A percentile compares a stretch with the other conserved stretches of the same genome.
These are phyloP conservation scores for Linyphia triangularis DNA, from an alignment of 2,888 invertebrate species.

Conservation along the genomic window DNA sequence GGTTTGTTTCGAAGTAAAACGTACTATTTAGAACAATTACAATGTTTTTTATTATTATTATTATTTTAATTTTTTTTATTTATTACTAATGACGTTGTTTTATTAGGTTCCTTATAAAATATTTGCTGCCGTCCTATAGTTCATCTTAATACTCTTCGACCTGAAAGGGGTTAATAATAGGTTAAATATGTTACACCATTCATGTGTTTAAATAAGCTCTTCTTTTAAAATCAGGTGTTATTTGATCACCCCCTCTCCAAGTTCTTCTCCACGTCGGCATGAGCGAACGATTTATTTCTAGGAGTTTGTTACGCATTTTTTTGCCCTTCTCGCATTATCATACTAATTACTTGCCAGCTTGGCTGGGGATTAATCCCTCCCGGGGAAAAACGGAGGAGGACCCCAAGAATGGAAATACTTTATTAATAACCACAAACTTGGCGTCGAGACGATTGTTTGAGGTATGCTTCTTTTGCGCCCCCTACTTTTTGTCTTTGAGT, in stretches of 20 bases:
- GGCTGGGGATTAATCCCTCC: constrained; percentile 62
- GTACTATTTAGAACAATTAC: too few relatives aligned
- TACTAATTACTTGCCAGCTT: constrained; percentile 74
- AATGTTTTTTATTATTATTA: too few relatives aligned
- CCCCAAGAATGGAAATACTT: constrained; percentile 55
- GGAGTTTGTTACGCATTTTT: constrained; percentile 18
- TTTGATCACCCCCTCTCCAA: constrained; percentile 54
- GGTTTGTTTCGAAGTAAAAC: too few relatives aligned
- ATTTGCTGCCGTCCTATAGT: too few relatives aligned
- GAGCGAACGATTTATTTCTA: constrained; percentile 72
- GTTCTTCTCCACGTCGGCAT: constrained; percentile 42
- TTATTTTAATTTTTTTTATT: too few relatives aligned
- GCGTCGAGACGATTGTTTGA: constrained; percentile 64
- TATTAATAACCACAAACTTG: constrained; percentile 73
- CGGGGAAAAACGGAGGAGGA: neutral
- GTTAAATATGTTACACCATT: too few relatives aligned
- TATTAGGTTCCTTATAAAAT: too few relatives aligned
- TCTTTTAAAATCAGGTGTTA: constrained; percentile 20
- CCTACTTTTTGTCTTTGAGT: constrained; percentile 9
- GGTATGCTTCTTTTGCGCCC: constrained; percentile 7
- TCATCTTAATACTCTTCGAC: too few relatives aligned
- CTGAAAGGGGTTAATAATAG: too few relatives aligned
- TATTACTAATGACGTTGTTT: too few relatives aligned
- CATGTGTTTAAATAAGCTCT: neutral
- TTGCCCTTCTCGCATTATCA: constrained; percentile 56